A percentile compares a stretch with the other conserved stretches of the same genome.
Conservation (phyloP, 2,797 vertebrate genomes). For the Anguilla megastoma region DNA sequence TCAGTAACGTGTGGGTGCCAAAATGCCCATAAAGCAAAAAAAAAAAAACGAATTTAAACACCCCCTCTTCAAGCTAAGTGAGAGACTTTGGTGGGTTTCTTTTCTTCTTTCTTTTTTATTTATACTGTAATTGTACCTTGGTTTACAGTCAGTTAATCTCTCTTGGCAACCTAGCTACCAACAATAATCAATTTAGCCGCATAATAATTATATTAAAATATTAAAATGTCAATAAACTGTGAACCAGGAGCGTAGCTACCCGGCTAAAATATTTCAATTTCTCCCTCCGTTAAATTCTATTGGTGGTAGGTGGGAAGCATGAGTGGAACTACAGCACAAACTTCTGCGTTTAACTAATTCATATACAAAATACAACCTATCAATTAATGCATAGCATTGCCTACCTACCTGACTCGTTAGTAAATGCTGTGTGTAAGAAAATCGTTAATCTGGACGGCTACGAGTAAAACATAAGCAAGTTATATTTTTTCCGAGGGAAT, state of each 20-base stretch:
- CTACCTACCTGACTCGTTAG: background rate
- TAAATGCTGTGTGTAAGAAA: background rate
- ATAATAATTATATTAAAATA: background rate
- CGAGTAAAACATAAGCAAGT: background rate
- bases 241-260: no score
- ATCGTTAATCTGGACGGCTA: background rate
- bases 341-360: conserved; percentile 27
- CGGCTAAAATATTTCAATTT: conserved; percentile 20
- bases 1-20: background rate
- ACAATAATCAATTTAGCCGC: background rate
- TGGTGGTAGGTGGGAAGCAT: conserved; percentile 31
- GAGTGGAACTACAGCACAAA: conserved; percentile 22
- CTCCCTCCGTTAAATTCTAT: conserved; percentile 28
- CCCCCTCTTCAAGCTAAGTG: background rate
- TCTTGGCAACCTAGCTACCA: background rate
- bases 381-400: background rate
- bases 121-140: background rate
- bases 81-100: background rate
- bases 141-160: background rate
- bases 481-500: background rate
- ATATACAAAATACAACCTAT: conserved; percentile 5
- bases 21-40: background rate
- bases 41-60: background rate
- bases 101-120: background rate
- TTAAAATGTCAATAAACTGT: background rate